A percentile compares a stretch with the other conserved stretches of the same genome.
Conservation (phyloP, 2,797 vertebrate genomes). For the Eidolon dupreanum region DNA sequence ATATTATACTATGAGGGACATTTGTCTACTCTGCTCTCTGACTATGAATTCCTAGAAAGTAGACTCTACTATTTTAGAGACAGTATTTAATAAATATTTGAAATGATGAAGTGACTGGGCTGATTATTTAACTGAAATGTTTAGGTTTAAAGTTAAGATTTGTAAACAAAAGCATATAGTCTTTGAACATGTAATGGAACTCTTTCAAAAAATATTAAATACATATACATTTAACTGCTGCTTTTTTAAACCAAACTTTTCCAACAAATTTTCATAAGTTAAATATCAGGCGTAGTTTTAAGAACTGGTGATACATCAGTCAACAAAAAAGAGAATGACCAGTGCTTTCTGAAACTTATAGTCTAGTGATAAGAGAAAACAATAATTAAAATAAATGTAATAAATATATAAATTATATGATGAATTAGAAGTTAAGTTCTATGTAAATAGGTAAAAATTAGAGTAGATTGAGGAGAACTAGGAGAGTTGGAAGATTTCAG, state of each 20-base stretch:
- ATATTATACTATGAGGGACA: not conserved
- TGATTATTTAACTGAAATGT: not conserved
- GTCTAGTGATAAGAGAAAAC: not conserved
- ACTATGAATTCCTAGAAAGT: not conserved
- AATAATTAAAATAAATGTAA: not conserved
- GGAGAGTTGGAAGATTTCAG: not conserved
- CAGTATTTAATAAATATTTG: not conserved
- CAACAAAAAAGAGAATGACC: not conserved
- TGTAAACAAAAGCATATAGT: not conserved
- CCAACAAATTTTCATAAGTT: not conserved
- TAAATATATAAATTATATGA: not conserved
- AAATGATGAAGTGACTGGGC: not conserved
- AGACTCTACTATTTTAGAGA: not conserved
- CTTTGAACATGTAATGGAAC: not conserved
- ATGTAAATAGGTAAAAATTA: not conserved
- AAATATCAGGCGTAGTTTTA: not conserved
- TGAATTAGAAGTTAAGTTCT: not conserved
- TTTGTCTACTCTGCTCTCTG: not conserved
- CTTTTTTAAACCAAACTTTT: not conserved
- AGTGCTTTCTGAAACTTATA: not conserved
- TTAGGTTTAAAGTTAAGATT: not conserved
- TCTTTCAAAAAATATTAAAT: not conserved
- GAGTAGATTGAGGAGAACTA: not conserved
- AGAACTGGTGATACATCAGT: not conserved
- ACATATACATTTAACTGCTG: not conserved